Evolutionary conservation across 2,797 vertebrate species (phyloP).

Genomic region (Parotocinclus haroldoi): DNA sequence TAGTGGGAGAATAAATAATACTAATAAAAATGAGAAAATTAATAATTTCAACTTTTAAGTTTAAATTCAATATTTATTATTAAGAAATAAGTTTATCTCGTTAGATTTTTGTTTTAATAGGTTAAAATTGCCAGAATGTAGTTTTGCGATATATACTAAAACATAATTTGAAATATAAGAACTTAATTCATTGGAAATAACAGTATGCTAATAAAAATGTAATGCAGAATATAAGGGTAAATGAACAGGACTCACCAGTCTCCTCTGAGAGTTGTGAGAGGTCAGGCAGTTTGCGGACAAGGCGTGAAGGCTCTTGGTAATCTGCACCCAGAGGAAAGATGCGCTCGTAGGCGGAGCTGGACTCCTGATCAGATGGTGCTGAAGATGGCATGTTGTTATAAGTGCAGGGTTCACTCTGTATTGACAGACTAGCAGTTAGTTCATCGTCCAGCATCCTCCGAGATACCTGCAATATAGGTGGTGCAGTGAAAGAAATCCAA

Average conservation of each 20-base stretch:
- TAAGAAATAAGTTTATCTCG: too few relatives aligned
- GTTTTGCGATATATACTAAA: too few relatives aligned
- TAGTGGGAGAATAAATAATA: too few relatives aligned
- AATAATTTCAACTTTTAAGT: not conserved
- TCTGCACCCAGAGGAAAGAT: constrained; percentile 93
- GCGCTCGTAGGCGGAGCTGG: constrained; percentile 89
- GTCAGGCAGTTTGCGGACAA: constrained; percentile 90
- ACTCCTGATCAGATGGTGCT: constrained; percentile 83
- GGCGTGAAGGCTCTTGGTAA: constrained; percentile 92
- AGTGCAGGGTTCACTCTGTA: constrained; percentile 93
- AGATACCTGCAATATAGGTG: constrained; percentile 79
- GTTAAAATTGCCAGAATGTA: too few relatives aligned
- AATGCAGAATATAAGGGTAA: not conserved
- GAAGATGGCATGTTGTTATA: constrained; percentile 81
- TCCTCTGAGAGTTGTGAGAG: constrained; percentile 83
- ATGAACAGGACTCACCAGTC: constrained; percentile 67
- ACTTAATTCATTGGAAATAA: too few relatives aligned
- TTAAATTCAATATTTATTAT: too few relatives aligned
- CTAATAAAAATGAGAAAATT: too few relatives aligned
- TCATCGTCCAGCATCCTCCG: constrained; percentile 94
- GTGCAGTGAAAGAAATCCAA: constrained; percentile 25
- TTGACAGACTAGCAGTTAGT: constrained; percentile 93
- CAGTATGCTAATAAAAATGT: too few relatives aligned
- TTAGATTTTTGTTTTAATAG: too few relatives aligned
- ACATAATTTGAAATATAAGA: too few relatives aligned